Percentiles rank a stretch among this genome's conserved stretches.
phyloP scores from a whole-genome alignment of 2,888 invertebrate species.

The Elmis aenea region DNA sequence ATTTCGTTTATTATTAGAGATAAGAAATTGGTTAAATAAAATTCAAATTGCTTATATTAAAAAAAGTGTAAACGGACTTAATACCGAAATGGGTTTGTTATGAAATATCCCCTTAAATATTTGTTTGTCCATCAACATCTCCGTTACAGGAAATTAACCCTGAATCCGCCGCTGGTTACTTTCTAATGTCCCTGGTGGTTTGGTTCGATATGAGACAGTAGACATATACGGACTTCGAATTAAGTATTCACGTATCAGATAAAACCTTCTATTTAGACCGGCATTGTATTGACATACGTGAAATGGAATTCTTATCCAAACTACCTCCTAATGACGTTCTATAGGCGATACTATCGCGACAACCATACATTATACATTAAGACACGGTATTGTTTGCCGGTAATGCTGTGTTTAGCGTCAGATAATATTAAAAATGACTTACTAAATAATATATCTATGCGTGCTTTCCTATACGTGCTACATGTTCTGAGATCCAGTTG shows the following conservation, averaged over 20 bases:
- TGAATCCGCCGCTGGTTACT: constrained; percentile 4
- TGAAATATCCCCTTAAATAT: too few species aligned
- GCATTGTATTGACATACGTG: constrained; percentile 28
- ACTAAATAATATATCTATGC: constrained; percentile 44
- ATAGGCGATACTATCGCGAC: constrained; percentile 28
- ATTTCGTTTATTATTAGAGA: too few species aligned
- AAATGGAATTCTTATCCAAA: constrained; percentile 31
- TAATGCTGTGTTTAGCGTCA: constrained; percentile 34
- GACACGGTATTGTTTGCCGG: constrained; percentile 34
- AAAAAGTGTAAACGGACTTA: too few species aligned
- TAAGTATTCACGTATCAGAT: constrained; percentile 32
- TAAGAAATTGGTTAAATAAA: too few species aligned
- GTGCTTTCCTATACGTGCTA: constrained; percentile 23
- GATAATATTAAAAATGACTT: constrained; percentile 44
- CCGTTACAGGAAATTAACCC: too few species aligned
- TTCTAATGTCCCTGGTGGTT: constrained; percentile 6
- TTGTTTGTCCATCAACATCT: too few species aligned
- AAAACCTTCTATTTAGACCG: constrained; percentile 21
- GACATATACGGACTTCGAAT: constrained; percentile 11
- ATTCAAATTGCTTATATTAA: too few species aligned
- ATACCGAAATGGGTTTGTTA: too few species aligned
- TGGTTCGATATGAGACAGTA: constrained; percentile 1
- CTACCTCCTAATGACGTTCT: constrained; percentile 25
- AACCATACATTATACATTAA: constrained; percentile 35
- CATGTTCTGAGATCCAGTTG: constrained; percentile 37